Percentiles rank a stretch among this genome's conserved stretches.
Conservation (phyloP, 2,888 invertebrate species). For the Pilophorus perplexus region DNA sequence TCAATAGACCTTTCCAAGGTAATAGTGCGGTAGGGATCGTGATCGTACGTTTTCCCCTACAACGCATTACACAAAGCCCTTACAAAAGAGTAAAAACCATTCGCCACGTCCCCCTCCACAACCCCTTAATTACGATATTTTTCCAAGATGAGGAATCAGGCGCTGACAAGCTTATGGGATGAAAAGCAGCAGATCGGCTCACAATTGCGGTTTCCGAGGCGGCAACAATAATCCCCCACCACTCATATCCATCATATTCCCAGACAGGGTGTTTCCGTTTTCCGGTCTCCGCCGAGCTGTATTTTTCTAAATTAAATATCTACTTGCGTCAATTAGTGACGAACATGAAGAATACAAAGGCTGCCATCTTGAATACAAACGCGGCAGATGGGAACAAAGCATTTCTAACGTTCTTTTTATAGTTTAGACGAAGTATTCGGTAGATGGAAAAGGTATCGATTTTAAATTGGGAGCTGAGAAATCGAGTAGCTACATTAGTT, state of each 20-base stretch:
- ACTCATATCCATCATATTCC: background rate
- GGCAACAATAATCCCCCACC: background rate
- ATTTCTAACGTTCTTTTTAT: no score
- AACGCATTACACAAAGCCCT: constrained; percentile 10
- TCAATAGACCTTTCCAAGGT: constrained; percentile 16
- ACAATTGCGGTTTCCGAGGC: background rate
- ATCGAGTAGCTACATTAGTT: no score
- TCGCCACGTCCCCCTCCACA: background rate
- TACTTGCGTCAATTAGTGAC: no score
- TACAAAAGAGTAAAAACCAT: background rate
- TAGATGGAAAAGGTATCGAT: no score
- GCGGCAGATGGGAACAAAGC: no score
- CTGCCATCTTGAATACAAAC: no score
- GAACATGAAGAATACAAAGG: no score
- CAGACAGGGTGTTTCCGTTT: constrained; percentile 4
- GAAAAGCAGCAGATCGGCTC: constrained; percentile 23
- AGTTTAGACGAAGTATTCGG: no score
- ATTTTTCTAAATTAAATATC: no score
- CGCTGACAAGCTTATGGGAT: constrained; percentile 20
- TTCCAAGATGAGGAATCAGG: constrained; percentile 29
- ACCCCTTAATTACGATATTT: background rate
- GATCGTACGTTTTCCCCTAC: constrained; percentile 13
- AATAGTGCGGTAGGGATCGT: constrained; percentile 26
- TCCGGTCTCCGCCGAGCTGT: constrained; percentile 1
- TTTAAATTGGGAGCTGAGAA: no score